phyloP scores from a whole-genome alignment of 2,888 invertebrate genomes.

The Steromphala cineraria region DNA sequence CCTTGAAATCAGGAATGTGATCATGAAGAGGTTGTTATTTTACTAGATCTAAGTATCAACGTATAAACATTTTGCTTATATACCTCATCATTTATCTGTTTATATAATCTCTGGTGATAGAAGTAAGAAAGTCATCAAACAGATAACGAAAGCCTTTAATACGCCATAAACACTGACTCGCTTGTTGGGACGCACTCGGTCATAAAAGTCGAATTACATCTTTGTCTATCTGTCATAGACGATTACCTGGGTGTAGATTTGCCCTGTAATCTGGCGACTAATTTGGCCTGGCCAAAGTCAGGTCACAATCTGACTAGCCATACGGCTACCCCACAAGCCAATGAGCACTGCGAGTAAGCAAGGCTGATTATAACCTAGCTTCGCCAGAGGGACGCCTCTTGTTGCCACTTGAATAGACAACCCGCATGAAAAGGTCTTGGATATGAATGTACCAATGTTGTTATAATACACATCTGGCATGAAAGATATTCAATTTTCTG shows the following conservation, averaged over 20 bases:
- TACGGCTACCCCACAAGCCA: not conserved
- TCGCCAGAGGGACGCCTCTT: not conserved
- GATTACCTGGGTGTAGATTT: not conserved
- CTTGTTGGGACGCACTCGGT: too few species aligned
- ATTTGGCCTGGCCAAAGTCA: not conserved
- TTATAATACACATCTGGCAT: not conserved
- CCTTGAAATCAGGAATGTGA: too few species aligned
- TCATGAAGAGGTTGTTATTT: too few species aligned
- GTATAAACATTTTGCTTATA: too few species aligned
- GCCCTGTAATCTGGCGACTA: not conserved
- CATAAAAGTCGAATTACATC: too few species aligned
- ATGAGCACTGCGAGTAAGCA: not conserved
- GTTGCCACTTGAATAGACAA: not conserved
- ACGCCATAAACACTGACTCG: too few species aligned
- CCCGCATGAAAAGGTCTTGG: not conserved
- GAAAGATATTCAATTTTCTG: not conserved
- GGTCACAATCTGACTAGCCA: not conserved
- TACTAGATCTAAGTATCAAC: too few species aligned
- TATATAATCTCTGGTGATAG: too few species aligned
- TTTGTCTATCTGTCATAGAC: not conserved
- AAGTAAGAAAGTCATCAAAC: too few species aligned
- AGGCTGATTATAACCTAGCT: not conserved
- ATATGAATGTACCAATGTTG: not conserved
- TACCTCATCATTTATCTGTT: too few species aligned
- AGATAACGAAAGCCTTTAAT: too few species aligned